Conservation (phyloP, 2,113 vertebrate genomes). For the Ibidorhyncha struthersii region DNA sequence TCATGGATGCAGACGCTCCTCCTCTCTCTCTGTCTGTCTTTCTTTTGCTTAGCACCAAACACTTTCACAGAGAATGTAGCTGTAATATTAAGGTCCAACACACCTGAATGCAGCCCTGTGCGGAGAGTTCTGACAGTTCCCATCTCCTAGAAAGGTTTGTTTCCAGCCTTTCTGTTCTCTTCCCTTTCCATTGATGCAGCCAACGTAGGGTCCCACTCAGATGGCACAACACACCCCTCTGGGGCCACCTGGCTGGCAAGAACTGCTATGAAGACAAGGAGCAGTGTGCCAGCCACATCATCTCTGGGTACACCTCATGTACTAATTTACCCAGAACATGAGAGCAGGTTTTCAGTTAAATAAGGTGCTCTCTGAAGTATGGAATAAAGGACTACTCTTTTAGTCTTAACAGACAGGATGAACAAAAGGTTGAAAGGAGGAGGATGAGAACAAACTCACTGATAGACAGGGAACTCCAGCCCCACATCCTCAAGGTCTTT, state of each 20-base stretch:
- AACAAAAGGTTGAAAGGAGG: not conserved
- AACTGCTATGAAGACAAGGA: not conserved
- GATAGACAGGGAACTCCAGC: not conserved
- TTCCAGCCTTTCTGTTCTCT: not conserved
- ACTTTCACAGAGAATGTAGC: not conserved
- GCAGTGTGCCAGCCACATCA: not conserved
- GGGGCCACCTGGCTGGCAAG: not conserved
- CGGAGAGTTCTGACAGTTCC: not conserved
- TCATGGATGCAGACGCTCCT: not conserved
- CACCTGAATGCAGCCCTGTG: not conserved
- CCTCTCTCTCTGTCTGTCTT: not conserved
- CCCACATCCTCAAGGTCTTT: not conserved
- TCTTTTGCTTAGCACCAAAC: not conserved
- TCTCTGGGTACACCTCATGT: not conserved
- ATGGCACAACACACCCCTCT: not conserved
- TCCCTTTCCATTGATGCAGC: not conserved
- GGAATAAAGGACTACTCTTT: not conserved
- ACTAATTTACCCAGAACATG: not conserved
- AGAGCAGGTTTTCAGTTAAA: not conserved
- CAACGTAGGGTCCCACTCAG: fast-evolving
- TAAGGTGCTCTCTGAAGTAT: not conserved
- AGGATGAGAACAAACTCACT: not conserved
- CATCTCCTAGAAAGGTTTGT: not conserved
- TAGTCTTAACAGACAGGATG: not conserved
- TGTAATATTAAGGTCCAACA: not conserved